phyloP scores from a whole-genome alignment of 2,113 vertebrate species.

The Alethe castanea region DNA sequence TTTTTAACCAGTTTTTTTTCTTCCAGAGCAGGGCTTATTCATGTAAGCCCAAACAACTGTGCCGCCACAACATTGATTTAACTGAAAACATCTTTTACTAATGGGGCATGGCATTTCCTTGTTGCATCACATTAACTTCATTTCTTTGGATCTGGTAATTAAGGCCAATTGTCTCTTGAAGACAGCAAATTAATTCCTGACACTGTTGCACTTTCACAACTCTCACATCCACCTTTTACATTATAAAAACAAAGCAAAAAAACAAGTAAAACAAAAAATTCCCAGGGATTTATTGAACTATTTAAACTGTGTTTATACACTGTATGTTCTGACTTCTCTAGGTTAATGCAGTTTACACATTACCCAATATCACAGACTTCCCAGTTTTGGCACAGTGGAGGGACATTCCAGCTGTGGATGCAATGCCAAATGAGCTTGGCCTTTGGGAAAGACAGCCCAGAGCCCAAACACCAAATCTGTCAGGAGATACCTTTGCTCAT shows the following conservation, averaged over 20 bases:
- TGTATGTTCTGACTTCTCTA: not conserved
- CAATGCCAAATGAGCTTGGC: not conserved
- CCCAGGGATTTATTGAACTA: not conserved
- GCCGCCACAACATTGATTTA: not conserved
- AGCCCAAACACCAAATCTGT: not conserved
- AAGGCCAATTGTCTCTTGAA: conserved; percentile 40
- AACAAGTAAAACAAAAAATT: not conserved
- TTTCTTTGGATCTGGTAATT: conserved; percentile 40
- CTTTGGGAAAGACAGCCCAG: not conserved
- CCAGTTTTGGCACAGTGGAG: not conserved
- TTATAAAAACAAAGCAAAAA: not conserved
- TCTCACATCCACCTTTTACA: not conserved
- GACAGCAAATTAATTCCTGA: conserved; percentile 34
- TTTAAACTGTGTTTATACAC: not conserved
- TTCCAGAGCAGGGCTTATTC: not conserved
- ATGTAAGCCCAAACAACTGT: not conserved
- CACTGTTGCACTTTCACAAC: not conserved
- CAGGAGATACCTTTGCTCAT: not conserved
- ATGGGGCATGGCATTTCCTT: conserved; percentile 22
- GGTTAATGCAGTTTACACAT: not conserved
- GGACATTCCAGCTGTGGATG: not conserved
- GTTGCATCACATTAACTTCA: conserved; percentile 16
- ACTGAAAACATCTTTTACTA: conserved; percentile 46
- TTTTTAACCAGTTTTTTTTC: not conserved
- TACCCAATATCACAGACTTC: not conserved